Conservation (phyloP, 2,888 invertebrate species). For the Troides oblongomaculatus region DNA sequence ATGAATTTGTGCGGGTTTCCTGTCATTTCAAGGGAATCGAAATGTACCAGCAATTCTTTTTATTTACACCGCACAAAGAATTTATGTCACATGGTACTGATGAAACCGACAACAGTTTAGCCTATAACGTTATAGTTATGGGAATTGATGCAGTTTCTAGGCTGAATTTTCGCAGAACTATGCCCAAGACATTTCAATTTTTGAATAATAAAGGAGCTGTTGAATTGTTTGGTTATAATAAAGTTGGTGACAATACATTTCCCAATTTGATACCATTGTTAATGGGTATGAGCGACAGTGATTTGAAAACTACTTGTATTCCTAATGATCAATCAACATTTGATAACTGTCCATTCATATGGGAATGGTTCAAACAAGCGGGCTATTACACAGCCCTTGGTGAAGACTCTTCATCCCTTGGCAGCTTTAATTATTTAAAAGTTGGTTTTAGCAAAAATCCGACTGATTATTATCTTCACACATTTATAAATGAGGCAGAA, state of each 20-base stretch:
- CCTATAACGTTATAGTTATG: constrained; percentile 85
- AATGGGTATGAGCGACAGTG: constrained; percentile 82
- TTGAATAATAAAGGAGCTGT: constrained; percentile 81
- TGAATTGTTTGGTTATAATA: constrained; percentile 92
- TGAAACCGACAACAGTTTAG: constrained; percentile 30
- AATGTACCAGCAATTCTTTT: constrained; percentile 83
- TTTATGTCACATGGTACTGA: constrained; percentile 33
- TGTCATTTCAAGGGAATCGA: constrained; percentile 69
- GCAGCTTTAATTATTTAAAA: constrained; percentile 86
- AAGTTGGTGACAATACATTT: constrained; percentile 94
- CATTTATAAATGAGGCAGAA: constrained; percentile 82
- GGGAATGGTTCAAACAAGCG: constrained; percentile 85
- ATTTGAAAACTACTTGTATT: constrained; percentile 81
- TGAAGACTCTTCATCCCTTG: constrained; percentile 87
- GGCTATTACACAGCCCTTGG: constrained; percentile 88
- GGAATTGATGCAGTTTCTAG: constrained; percentile 92
- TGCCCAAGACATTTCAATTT: constrained; percentile 83
- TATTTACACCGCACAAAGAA: constrained; percentile 75
- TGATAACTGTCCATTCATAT: constrained; percentile 88
- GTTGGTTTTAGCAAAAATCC: constrained; percentile 85
- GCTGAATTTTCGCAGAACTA: constrained; percentile 88
- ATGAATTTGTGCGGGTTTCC: constrained; percentile 83
- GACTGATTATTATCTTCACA: constrained; percentile 89
- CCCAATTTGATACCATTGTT: constrained; percentile 91
- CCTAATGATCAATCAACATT: constrained; percentile 72